Evolutionary conservation across 2,113 vertebrate species (phyloP), one percentile per base, ranked within the genome.

Genomic region (Suricata suricatta): DNA sequence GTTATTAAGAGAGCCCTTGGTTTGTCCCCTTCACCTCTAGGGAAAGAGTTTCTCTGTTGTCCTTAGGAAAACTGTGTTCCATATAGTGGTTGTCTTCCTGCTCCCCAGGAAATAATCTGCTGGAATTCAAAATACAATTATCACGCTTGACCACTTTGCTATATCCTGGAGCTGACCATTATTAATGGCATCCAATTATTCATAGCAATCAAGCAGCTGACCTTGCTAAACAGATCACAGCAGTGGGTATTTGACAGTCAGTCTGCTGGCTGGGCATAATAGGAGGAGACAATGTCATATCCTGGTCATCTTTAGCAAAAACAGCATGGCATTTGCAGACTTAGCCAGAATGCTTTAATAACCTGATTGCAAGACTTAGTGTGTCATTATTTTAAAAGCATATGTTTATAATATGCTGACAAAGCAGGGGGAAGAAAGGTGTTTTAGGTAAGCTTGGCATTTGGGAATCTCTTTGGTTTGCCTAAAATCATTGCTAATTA

Each of bases 131-230:
- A 97, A 90, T 85, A 93, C 76, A 96, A 90, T 97, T 96, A 96
- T 38, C 60, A 98, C 0, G 47, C 96, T 95, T 96, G 90, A 93
- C 83, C 63, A 93, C 93, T 82, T 96, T 94, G 72, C 77, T 95
- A 15, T 93, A 69, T 96, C 90, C 94, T 93, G 85, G 76, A 96
- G 85, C 88, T 96, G 96, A 95, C 93, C 94, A 72, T 95, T 97
- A 97, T 97, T 98, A 98, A 97, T 96, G 97, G 76, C 38, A 88
- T 97, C 88, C 95, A 97, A 95, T 97, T 97, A 97, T 94, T 98
- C 90, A 95, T 38, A 93, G 92, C 90, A 86, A 89, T 96, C 96
- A 96, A 98, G 93, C 57, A 71, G 90, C 82, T 1, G 31, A 96
- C 96, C 93, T 97, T 96, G 44, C 96, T 96, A 71, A 96, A 92